These are phyloP conservation scores for Distichodus sexfasciatus DNA, from an alignment of 2,797 vertebrate genomes.

Conservation along the genomic window DNA sequence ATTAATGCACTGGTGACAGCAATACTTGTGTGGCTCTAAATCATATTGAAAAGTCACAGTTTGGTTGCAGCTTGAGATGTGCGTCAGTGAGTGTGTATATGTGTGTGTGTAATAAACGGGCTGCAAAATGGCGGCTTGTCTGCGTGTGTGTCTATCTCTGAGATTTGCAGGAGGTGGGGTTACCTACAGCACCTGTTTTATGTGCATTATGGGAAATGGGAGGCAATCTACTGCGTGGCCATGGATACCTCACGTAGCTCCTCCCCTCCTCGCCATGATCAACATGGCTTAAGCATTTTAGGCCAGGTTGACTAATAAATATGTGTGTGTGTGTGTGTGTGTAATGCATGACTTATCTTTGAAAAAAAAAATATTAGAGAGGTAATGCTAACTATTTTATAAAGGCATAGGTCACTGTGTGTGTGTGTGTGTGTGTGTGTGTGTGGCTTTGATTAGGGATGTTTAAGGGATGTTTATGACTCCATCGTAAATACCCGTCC, in stretches of 20 bases:
- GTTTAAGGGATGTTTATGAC: conserved; percentile 45
- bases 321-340: conserved; percentile 4
- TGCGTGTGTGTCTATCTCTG: not conserved
- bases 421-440: conserved; percentile 22
- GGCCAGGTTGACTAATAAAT: conserved; percentile 23
- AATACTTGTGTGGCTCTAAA: conserved; percentile 31
- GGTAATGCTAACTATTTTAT: not conserved
- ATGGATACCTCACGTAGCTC: conserved; percentile 11
- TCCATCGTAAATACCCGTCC: conserved; percentile 53
- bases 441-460: conserved; percentile 7
- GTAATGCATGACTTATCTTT: too few species aligned
- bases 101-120: conserved; percentile 5
- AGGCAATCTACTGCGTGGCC: conserved; percentile 22
- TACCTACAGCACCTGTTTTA: conserved; percentile 6
- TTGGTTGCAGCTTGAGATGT: conserved; percentile 1
- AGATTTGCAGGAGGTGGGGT: not conserved
- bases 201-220: conserved; percentile 17
- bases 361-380: not conserved
- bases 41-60: conserved; percentile 21
- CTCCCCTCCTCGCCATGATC: conserved; percentile 14
- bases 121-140: conserved; percentile 3
- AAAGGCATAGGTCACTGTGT: not conserved
- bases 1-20: conserved; percentile 40
- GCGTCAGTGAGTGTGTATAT: not conserved
- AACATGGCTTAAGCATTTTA: conserved; percentile 19